Conservation (phyloP, 1,140 invertebrate species). For the Lutraria rhynchaena region DNA sequence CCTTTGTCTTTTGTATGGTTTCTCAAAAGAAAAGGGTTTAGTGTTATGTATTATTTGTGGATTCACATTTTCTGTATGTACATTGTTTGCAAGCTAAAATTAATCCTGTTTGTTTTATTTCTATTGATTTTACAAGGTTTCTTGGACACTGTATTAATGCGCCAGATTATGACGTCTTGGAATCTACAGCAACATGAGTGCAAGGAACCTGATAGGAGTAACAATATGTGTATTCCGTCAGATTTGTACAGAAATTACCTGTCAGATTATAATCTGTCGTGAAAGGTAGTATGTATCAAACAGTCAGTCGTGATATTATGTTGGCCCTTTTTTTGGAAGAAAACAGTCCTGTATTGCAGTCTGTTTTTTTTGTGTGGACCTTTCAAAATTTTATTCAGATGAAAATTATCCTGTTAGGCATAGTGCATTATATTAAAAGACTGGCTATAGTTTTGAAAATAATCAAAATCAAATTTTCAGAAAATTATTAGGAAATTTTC, state of each 20-base stretch:
- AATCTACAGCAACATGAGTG: background rate
- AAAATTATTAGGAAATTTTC: conserved; percentile 40
- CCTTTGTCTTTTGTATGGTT: conserved; percentile 39
- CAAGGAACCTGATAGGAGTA: conserved; percentile 42
- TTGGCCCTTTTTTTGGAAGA: conserved; percentile 9
- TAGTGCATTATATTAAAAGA: conserved; percentile 5
- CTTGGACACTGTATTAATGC: conserved; percentile 43
- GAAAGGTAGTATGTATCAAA: conserved; percentile 38
- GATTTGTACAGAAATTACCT: background rate
- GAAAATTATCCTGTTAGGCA: background rate
- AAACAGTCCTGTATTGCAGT: background rate
- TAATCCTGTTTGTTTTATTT: conserved; percentile 52
- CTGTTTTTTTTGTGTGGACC: conserved; percentile 5
- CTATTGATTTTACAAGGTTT: conserved; percentile 55
- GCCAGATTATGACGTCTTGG: conserved; percentile 5
- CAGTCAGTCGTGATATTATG: conserved; percentile 30
- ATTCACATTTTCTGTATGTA: background rate
- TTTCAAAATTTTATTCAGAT: conserved; percentile 12
- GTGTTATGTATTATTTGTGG: background rate
- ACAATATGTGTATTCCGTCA: conserved; percentile 26
- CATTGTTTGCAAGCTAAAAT: conserved; percentile 30
- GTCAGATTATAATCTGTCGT: conserved; percentile 8
- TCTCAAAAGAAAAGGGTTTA: conserved; percentile 10
- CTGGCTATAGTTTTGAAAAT: conserved; percentile 18
- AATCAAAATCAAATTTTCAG: conserved; percentile 16